A percentile compares a stretch with the other conserved stretches of the same genome.
Evolutionary conservation across 2,113 vertebrate species (phyloP).

Genomic region (Nycticebus coucang): DNA sequence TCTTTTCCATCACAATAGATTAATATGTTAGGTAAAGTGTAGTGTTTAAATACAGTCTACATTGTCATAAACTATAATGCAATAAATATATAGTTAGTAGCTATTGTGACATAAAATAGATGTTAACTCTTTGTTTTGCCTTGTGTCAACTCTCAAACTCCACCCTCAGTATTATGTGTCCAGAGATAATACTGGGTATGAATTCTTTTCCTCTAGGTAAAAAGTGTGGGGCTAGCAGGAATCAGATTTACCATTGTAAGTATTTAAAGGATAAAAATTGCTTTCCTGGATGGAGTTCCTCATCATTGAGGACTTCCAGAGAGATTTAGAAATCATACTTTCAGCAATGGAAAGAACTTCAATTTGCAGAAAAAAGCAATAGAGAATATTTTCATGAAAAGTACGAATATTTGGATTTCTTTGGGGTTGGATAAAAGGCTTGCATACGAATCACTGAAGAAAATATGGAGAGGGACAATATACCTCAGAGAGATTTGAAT

Average conservation of each 20-base stretch:
- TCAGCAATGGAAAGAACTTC: not conserved
- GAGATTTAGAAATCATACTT: not conserved
- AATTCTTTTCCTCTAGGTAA: not conserved
- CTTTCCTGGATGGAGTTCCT: not conserved
- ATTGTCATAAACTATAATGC: not conserved
- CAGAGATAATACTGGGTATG: not conserved
- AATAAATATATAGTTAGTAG: not conserved
- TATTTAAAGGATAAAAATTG: not conserved
- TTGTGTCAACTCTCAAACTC: not conserved
- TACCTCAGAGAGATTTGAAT: not conserved
- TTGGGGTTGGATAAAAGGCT: not conserved
- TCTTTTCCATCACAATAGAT: not conserved
- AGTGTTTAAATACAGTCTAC: not conserved
- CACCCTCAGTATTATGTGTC: not conserved
- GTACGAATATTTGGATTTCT: not conserved
- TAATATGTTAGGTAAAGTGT: not conserved
- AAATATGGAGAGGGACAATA: not conserved
- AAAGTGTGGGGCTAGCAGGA: not conserved
- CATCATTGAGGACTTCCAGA: not conserved
- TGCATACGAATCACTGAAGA: not conserved
- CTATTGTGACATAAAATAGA: not conserved
- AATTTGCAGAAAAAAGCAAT: not conserved
- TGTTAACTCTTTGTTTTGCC: not conserved
- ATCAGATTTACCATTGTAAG: not conserved
- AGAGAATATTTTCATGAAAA: conserved; percentile 14